These are phyloP conservation scores for Tachystola acroxantha DNA, from an alignment of 2,888 invertebrate species.

Conservation along the genomic window DNA sequence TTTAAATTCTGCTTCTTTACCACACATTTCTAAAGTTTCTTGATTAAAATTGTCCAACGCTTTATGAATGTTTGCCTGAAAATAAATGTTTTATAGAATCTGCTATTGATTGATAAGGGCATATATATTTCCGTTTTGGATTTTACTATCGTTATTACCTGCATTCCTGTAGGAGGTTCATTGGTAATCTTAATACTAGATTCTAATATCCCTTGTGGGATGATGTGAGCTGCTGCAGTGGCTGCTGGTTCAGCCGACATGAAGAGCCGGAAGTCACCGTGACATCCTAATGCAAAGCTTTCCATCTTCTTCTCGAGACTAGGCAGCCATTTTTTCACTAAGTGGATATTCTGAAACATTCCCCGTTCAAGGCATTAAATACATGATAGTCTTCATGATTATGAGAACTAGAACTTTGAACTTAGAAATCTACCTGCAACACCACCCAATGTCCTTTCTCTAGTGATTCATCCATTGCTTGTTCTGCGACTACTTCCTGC, in stretches of 20 bases:
- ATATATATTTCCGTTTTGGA: no score
- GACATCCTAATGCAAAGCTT: constrained; percentile 87
- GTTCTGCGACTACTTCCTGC: constrained; percentile 95
- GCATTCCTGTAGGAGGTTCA: constrained; percentile 98
- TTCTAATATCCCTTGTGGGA: constrained; percentile 96
- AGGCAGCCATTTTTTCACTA: constrained; percentile 96
- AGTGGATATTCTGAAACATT: constrained; percentile 88
- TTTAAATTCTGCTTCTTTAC: constrained; percentile 97
- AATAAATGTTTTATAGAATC: constrained; percentile 8
- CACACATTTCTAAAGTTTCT: constrained; percentile 96
- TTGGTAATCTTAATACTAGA: constrained; percentile 98
- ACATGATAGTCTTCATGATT: neutral
- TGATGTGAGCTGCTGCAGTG: constrained; percentile 91
- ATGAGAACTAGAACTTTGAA: neutral
- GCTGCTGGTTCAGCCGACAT: constrained; percentile 97
- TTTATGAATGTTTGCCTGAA: constrained; percentile 94
- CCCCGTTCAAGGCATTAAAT: neutral
- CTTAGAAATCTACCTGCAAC: constrained; percentile 81
- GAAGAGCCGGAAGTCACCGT: constrained; percentile 90
- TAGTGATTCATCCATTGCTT: constrained; percentile 93
- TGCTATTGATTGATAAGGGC: neutral
- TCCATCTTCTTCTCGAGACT: constrained; percentile 95
- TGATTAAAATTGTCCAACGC: constrained; percentile 96
- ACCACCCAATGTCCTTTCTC: constrained; percentile 97
- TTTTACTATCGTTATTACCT: constrained; percentile 43